Base-by-base conservation (phyloP, 1,140 invertebrate genomes). In the Elysia chlorotica region DNA sequence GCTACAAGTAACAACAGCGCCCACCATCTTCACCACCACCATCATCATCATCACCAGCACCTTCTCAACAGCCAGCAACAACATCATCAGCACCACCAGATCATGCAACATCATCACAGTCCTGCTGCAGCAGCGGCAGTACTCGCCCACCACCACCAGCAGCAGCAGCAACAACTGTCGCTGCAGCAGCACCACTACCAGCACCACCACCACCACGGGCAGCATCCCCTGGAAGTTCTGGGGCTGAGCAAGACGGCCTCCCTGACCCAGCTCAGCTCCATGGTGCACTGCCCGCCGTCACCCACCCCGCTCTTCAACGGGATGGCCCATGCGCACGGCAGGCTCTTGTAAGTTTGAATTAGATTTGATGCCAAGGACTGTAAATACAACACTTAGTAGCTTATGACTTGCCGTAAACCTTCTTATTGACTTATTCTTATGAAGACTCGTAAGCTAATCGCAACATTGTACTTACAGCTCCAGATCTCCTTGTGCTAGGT, bases 161-260 rank as follows among this genome's bases (percentile, higher is more conserved):
- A 63, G 21, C 59, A 63, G 3, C 37, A 28, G 17, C 33, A 10
- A 2, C 35, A 10, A 14, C 41, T n/a, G n/a, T 33, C 33, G 10
- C 67, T 31, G 2, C 66, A 10, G 6, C 6, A 30, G 19, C 65
- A 48, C n/a, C 38, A 14, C 2, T 31, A 68, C 41, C 48, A 10
- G 2, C 28, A 19, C 4, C 67, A 57, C 25, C 67, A 69, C 28
- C 67, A 70, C 17, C 67, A 70, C 35, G 1, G 23, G n/a, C 35
- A 37, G 19, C 67, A 70, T 25, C 73, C 80, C n/a, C 54, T 81
- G 30, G 82, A 84, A 37, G 74, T 85, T 2, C 74, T 84, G 25
- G 82, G 82, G n/a, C 72, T 85, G 36, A 83, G 71, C 61, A 78
- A 78, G 57, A 78, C 76, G n/a, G 62, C 73, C 19, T 56, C 72